Evolutionary conservation across 2,113 vertebrate genomes (phyloP).

Genomic region (Alaudala cheleensis): DNA sequence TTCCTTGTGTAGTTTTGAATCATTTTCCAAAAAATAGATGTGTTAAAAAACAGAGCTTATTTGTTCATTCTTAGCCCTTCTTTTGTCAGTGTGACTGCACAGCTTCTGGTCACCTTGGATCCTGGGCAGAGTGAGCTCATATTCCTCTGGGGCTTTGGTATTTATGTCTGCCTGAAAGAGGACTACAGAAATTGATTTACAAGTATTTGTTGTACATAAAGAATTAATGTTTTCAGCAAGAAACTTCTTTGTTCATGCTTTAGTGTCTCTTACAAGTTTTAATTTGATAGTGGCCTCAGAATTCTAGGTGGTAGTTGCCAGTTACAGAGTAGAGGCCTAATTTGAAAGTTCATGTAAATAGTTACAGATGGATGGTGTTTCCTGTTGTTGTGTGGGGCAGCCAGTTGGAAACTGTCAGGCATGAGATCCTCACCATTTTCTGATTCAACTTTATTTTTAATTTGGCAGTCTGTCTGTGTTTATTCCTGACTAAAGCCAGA

Average conservation of each 20-base stretch:
- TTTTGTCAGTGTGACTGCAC: not conserved
- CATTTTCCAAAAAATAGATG: not conserved
- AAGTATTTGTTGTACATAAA: not conserved
- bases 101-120: not conserved
- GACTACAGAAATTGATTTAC: not conserved
- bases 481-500: not conserved
- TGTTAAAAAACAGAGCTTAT: not conserved
- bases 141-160: not conserved
- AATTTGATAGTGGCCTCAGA: not conserved
- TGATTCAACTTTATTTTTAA: not conserved
- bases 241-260: not conserved
- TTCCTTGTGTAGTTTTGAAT: not conserved
- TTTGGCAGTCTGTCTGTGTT: not conserved
- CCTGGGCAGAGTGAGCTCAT: accelerated
- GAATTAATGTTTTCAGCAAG: not conserved
- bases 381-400: not conserved
- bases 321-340: not conserved
- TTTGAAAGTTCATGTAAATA: not conserved
- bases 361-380: not conserved
- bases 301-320: not conserved
- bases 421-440: not conserved
- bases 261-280: not conserved
- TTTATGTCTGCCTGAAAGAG: not conserved
- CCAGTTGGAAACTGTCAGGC: not conserved
- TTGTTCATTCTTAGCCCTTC: not conserved